Evolutionary conservation across 2,888 invertebrate species (phyloP).

Genomic region (Baronia brevicornis): DNA sequence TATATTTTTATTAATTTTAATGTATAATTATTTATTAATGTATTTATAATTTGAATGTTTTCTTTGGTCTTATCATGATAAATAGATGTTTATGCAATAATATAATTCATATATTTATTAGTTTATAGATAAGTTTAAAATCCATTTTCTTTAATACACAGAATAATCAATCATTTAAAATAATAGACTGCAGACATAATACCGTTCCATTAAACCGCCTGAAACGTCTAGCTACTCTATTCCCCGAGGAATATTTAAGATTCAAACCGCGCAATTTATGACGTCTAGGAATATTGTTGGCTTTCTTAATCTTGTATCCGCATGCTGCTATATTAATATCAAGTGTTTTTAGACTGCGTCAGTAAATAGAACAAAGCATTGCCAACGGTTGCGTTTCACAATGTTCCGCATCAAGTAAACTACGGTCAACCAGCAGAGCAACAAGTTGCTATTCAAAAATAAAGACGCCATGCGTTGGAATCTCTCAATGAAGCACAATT

Average conservation of each 20-base stretch:
- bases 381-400: slow-evolving; percentile 34
- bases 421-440: slow-evolving; percentile 42
- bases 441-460: slow-evolving; percentile 61
- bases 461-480: slow-evolving; percentile 48
- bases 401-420: slow-evolving; percentile 27
- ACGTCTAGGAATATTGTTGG: background rate
- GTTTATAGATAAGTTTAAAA: too few species aligned
- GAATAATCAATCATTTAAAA: too few species aligned
- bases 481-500: slow-evolving; percentile 68
- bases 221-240: too few species aligned
- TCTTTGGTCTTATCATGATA: too few species aligned
- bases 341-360: slow-evolving; percentile 17
- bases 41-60: too few species aligned
- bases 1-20: too few species aligned
- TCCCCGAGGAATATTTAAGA: slow-evolving; percentile 3
- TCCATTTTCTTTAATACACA: too few species aligned
- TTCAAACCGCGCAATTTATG: slow-evolving; percentile 9
- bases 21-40: too few species aligned
- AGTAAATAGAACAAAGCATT: slow-evolving; percentile 33
- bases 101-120: too few species aligned
- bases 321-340: slow-evolving; percentile 20
- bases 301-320: slow-evolving; percentile 2
- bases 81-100: too few species aligned
- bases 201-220: too few species aligned
- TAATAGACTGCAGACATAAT: too few species aligned